Percentiles rank a stretch among this genome's conserved stretches.
These are phyloP conservation scores for Pandemis corylana DNA, from an alignment of 2,888 invertebrate species.

Conservation along the genomic window DNA sequence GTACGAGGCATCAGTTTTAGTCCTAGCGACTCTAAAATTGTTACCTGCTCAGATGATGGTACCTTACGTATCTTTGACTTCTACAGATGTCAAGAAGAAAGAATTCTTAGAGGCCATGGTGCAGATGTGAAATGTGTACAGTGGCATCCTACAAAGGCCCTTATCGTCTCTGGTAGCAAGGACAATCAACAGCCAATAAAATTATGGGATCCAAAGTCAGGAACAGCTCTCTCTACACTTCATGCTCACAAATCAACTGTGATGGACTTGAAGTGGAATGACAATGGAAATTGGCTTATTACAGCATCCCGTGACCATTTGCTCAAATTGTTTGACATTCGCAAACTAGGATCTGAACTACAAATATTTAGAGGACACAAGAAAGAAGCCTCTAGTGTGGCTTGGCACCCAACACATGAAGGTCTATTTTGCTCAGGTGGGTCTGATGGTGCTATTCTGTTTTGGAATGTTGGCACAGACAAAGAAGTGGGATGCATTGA, in stretches of 20 bases:
- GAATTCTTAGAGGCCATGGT: constrained; percentile 97
- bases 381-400: constrained; percentile 98
- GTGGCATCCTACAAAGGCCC: constrained; percentile 99
- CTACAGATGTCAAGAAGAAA: constrained; percentile 97
- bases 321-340: constrained; percentile 98
- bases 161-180: constrained; percentile 99
- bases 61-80: constrained; percentile 99
- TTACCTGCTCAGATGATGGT: constrained; percentile 99
- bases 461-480: constrained; percentile 99
- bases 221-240: constrained; percentile 97
- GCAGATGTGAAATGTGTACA: constrained; percentile 99
- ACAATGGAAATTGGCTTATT: constrained; percentile 99
- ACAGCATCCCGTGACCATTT: constrained; percentile 99
- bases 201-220: constrained; percentile 99
- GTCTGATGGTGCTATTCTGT: constrained; percentile 98
- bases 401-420: constrained; percentile 99
- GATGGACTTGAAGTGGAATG: constrained; percentile 99
- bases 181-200: constrained; percentile 99
- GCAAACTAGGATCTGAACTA: constrained; percentile 97
- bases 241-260: constrained; percentile 99
- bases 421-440: constrained; percentile 99
- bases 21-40: constrained; percentile 99
- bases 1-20: constrained; percentile 99
- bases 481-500: constrained; percentile 99
- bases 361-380: constrained; percentile 99